Conservation (phyloP, 1,140 invertebrate genomes). For the Delia radicum region DNA sequence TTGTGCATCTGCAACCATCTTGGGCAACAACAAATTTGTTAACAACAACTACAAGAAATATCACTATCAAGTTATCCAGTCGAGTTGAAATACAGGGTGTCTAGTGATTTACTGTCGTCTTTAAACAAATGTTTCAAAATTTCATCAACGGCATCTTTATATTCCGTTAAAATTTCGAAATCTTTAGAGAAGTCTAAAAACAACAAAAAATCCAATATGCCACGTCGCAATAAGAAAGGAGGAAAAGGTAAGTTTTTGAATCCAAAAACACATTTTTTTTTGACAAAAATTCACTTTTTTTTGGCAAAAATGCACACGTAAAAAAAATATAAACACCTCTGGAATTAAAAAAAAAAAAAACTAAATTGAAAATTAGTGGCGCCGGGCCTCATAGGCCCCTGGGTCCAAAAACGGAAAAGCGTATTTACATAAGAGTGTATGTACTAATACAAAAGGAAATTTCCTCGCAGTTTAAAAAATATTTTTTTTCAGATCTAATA, state of each 20-base stretch:
- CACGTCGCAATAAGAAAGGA: slow-evolving; percentile 51
- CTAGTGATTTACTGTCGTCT: background rate
- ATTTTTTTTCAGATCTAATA: too few relatives aligned
- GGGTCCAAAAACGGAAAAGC: too few relatives aligned
- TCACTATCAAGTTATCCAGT: background rate
- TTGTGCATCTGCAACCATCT: background rate
- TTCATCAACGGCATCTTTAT: slow-evolving; percentile 22
- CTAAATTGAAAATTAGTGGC: too few relatives aligned
- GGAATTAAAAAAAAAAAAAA: too few relatives aligned
- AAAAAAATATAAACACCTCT: too few relatives aligned
- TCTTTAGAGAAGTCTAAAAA: slow-evolving; percentile 21
- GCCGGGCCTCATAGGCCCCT: too few relatives aligned
- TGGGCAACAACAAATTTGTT: background rate
- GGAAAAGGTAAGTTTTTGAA: slow-evolving; percentile 55
- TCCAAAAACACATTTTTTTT: too few relatives aligned
- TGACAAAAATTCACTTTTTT: too few relatives aligned
- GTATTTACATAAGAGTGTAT: too few relatives aligned
- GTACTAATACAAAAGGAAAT: too few relatives aligned
- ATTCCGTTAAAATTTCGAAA: slow-evolving; percentile 27
- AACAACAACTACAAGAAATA: background rate
- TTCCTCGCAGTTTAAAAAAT: too few relatives aligned
- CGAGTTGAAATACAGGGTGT: background rate
- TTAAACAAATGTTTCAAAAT: background rate
- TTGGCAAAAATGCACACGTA: too few relatives aligned
- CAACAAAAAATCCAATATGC: slow-evolving; percentile 36